phyloP scores from a whole-genome alignment of 2,888 invertebrate genomes.

The Sturmia bella region DNA sequence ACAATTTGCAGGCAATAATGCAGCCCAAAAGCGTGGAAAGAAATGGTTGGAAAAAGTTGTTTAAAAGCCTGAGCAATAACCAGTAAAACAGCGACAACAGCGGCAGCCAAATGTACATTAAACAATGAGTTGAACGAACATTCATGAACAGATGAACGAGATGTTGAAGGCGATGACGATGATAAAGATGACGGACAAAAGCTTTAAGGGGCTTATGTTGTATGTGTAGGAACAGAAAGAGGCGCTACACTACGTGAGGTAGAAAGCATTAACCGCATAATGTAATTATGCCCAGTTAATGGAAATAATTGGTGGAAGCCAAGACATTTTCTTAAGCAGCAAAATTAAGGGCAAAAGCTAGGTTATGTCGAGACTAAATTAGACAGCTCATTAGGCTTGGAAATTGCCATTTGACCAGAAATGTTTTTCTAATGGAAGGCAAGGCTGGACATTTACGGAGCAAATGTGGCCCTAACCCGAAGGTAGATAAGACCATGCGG shows the following conservation, averaged over 20 bases:
- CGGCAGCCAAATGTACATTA: conserved; percentile 39
- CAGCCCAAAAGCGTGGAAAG: conserved; percentile 44
- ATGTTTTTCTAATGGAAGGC: too few relatives aligned
- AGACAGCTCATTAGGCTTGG: too few relatives aligned
- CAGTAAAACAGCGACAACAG: conserved; percentile 46
- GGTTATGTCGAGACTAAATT: too few relatives aligned
- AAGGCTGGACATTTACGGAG: too few relatives aligned
- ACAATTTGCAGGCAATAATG: conserved; percentile 69
- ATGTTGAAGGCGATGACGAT: conserved; percentile 49
- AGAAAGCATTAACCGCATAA: not conserved
- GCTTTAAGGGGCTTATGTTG: conserved; percentile 15
- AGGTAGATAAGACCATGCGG: too few relatives aligned
- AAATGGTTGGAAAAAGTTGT: conserved; percentile 16
- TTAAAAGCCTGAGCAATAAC: conserved; percentile 44
- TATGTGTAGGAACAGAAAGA: not conserved
- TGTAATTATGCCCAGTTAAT: too few relatives aligned
- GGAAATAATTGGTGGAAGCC: too few relatives aligned
- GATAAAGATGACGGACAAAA: conserved; percentile 48
- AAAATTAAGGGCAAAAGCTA: too few relatives aligned
- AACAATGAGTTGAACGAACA: conserved; percentile 51
- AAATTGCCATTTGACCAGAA: too few relatives aligned
- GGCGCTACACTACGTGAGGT: conserved; percentile 3
- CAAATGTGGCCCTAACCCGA: too few relatives aligned
- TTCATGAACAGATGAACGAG: conserved; percentile 65
- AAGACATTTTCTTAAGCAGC: too few relatives aligned